These are phyloP conservation scores for Typhlichthys eigenmanni DNA, from an alignment of 2,797 vertebrate genomes.

Conservation along the genomic window DNA sequence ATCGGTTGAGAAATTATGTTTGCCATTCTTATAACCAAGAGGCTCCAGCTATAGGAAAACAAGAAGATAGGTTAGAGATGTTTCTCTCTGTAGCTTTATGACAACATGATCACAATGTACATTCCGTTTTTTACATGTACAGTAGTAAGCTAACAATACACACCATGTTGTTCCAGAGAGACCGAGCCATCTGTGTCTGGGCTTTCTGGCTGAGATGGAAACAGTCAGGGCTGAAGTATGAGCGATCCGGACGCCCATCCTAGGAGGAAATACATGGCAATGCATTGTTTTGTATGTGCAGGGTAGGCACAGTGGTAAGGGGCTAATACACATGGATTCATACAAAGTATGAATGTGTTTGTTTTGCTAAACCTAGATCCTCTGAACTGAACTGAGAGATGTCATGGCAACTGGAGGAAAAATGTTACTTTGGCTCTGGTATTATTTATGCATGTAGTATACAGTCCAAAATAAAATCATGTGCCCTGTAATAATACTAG, in stretches of 20 bases:
- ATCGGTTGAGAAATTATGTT: constrained; percentile 62
- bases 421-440: no score
- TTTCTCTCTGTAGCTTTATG: not conserved
- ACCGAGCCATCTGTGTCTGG: constrained; percentile 82
- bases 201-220: constrained; percentile 87
- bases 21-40: constrained; percentile 76
- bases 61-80: constrained; percentile 17
- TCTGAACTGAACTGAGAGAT: no score
- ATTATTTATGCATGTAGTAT: no score
- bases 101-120: no score
- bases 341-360: no score
- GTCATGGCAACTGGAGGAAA: no score
- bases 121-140: not conserved
- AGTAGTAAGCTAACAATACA: not conserved
- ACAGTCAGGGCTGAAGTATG: constrained; percentile 89
- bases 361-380: no score
- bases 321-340: no score
- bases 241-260: constrained; percentile 80
- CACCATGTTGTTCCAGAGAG: constrained; percentile 91
- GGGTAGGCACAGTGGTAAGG: no score
- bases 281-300: not conserved
- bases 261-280: constrained; percentile 42
- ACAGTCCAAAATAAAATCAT: no score
- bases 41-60: constrained; percentile 81
- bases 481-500: no score